Conservation (phyloP, 2,113 vertebrate genomes). For the Rhipidura dahli region DNA sequence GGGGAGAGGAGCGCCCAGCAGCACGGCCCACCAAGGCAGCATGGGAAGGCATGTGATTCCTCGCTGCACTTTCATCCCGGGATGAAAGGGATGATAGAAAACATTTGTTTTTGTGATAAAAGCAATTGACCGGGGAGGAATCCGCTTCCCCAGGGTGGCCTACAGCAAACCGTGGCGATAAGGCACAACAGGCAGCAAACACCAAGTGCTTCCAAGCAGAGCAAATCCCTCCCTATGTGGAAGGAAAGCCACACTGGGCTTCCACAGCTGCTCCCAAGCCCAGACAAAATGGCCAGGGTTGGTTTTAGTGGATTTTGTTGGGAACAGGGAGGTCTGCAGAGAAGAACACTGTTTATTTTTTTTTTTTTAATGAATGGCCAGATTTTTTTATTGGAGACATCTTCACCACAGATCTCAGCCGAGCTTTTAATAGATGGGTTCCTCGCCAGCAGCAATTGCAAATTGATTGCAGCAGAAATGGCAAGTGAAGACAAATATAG, state of each 20-base stretch:
- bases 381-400: conserved; percentile 15
- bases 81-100: conserved; percentile 34
- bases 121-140: not conserved
- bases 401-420: not conserved
- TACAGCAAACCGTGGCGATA: not conserved
- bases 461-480: conserved; percentile 61
- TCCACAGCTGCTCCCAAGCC: not conserved
- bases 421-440: conserved; percentile 51
- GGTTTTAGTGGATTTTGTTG: not conserved
- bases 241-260: not conserved
- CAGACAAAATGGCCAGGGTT: fast-evolving
- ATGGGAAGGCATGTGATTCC: fast-evolving
- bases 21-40: not conserved
- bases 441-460: conserved; percentile 26
- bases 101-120: conserved; percentile 29
- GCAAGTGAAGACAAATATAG: conserved; percentile 67
- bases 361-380: not conserved
- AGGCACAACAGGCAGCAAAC: not conserved
- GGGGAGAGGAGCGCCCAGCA: fast-evolving
- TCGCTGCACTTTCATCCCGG: not conserved
- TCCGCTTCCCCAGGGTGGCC: not conserved
- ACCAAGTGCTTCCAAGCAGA: not conserved
- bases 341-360: not conserved
- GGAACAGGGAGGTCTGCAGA: not conserved
- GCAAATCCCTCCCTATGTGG: not conserved